A percentile compares a stretch with the other conserved stretches of the same genome.
Evolutionary conservation across 2,797 vertebrate species (phyloP).

Genomic region (Enteromius viviparus): DNA sequence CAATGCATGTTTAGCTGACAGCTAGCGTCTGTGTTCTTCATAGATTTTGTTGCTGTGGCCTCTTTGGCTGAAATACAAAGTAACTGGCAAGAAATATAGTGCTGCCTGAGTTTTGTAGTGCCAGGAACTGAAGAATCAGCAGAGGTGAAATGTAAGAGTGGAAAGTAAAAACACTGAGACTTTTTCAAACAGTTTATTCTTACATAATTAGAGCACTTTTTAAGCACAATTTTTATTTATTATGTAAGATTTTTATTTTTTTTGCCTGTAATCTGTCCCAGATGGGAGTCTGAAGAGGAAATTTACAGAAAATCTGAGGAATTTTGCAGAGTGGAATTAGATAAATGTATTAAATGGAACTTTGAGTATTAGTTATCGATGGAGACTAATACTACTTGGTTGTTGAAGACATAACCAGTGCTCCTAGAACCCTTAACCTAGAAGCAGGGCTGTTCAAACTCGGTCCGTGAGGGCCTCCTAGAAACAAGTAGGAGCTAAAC

Average conservation of each 20-base stretch:
- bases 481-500: too few species aligned
- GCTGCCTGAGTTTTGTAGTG: background rate
- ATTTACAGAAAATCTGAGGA: background rate
- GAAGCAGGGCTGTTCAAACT: background rate
- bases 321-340: background rate
- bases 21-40: conserved; percentile 11
- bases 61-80: conserved; percentile 25
- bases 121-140: conserved; percentile 10
- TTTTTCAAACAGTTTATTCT: background rate
- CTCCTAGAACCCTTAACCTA: background rate
- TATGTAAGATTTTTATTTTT: background rate
- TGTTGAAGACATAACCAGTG: background rate
- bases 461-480: too few species aligned
- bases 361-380: background rate
- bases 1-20: background rate
- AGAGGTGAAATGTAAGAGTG: conserved; percentile 30
- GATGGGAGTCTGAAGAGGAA: background rate
- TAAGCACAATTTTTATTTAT: conserved; percentile 4
- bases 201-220: conserved; percentile 4
- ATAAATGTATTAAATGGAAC: background rate
- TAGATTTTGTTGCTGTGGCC: conserved; percentile 37
- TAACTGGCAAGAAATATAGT: conserved; percentile 30
- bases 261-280: background rate
- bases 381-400: background rate
- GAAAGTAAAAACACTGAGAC: background rate